These are phyloP conservation scores for Drosophila parthenogenetica DNA, from an alignment of 2,888 invertebrate genomes.

Conservation along the genomic window DNA sequence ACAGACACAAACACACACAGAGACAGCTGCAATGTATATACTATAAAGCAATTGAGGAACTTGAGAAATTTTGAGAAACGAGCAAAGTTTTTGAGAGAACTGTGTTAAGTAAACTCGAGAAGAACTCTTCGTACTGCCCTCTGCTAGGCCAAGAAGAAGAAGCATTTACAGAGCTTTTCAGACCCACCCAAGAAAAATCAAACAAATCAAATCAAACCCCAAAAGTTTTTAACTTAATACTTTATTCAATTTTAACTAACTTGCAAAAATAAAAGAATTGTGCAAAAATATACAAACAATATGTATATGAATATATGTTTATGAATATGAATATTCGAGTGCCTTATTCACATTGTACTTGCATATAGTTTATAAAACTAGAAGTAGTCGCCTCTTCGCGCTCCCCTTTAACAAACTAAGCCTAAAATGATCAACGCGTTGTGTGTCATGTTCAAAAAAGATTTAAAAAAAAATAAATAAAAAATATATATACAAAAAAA, in stretches of 20 bases:
- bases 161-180: slow-evolving; percentile 45
- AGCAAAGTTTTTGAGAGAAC: slow-evolving; percentile 14
- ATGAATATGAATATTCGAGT: slow-evolving; percentile 26
- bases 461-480: slow-evolving; percentile 36
- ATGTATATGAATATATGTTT: slow-evolving; percentile 11
- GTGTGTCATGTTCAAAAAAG: slow-evolving; percentile 56
- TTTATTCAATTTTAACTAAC: slow-evolving; percentile 35
- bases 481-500: slow-evolving; percentile 32
- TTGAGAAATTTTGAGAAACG: slow-evolving; percentile 16
- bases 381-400: slow-evolving; percentile 40
- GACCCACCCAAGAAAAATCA: not conserved
- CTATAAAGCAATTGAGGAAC: slow-evolving; percentile 42
- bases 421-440: slow-evolving; percentile 60
- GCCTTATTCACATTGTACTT: slow-evolving; percentile 62
- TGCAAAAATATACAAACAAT: slow-evolving; percentile 22
- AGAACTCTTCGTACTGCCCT: slow-evolving; percentile 13
- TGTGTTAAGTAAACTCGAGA: not conserved
- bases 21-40: slow-evolving; percentile 52
- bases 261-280: slow-evolving; percentile 16
- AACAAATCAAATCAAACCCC: not conserved
- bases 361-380: slow-evolving; percentile 57
- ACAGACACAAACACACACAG: slow-evolving; percentile 15
- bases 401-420: slow-evolving; percentile 51
- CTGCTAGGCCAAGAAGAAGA: slow-evolving; percentile 8
- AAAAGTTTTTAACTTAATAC: slow-evolving; percentile 8